Percentiles rank a stretch among this genome's conserved stretches.
Evolutionary conservation across 1,140 invertebrate genomes (phyloP).

Genomic region (Drosophila albomicans): DNA sequence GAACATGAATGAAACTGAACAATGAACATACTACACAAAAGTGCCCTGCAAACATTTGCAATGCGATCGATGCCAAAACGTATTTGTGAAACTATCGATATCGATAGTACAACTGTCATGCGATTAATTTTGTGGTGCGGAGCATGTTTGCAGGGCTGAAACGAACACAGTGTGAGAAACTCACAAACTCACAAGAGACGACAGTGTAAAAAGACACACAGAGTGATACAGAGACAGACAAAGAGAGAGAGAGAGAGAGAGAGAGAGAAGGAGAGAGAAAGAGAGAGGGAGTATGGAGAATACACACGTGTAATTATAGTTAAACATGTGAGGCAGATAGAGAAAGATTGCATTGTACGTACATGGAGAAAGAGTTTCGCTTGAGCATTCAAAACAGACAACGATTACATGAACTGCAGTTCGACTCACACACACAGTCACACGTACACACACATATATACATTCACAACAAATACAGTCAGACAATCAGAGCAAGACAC

Average conservation of each 20-base stretch:
- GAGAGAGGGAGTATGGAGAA: not conserved
- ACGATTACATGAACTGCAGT: too few species aligned
- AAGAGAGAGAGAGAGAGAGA: not conserved
- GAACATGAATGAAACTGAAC: constrained; percentile 20
- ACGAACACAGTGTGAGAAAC: not conserved
- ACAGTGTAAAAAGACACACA: not conserved
- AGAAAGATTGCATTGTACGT: too few species aligned
- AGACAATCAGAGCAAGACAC: too few species aligned
- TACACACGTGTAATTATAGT: too few species aligned
- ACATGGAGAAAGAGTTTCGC: too few species aligned
- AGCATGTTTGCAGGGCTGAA: constrained; percentile 18
- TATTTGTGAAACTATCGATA: not conserved
- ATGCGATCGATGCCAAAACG: not conserved
- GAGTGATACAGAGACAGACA: not conserved
- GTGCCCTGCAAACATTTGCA: constrained; percentile 13
- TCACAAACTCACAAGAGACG: constrained; percentile 10
- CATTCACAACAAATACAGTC: too few species aligned
- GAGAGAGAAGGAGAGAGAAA: constrained; percentile 2
- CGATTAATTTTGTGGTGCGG: too few species aligned
- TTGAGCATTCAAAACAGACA: too few species aligned
- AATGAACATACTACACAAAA: constrained; percentile 8
- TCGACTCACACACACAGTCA: too few species aligned
- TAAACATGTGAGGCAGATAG: too few species aligned
- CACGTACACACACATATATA: too few species aligned
- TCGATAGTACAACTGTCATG: too few species aligned